A percentile compares a stretch with the other conserved stretches of the same genome.
phyloP scores from a whole-genome alignment of 2,888 invertebrate species.

The Cryptus armator region DNA sequence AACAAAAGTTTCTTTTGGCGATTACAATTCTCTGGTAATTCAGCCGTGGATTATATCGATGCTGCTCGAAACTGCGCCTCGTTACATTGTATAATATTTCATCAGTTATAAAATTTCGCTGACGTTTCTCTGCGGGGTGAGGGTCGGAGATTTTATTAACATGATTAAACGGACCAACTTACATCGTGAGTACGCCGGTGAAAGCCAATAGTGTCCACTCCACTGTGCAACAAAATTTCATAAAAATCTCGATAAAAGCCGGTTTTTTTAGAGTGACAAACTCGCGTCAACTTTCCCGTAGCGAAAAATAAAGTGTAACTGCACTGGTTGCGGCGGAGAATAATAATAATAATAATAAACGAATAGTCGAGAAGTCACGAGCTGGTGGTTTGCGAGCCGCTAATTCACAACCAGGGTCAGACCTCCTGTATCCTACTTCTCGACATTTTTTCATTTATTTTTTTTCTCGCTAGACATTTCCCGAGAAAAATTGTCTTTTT shows the following conservation, averaged over 20 bases:
- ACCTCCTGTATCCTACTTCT: not conserved
- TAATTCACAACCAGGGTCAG: conserved; percentile 57
- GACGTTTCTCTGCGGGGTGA: not conserved
- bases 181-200: not conserved
- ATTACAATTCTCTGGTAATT: too few species aligned
- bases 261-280: not conserved
- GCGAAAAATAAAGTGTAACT: conserved; percentile 13
- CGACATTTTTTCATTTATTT: conserved; percentile 20
- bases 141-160: not conserved
- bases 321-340: not conserved
- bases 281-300: conserved; percentile 27
- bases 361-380: conserved; percentile 52
- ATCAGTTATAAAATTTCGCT: too few species aligned
- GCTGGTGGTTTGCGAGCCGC: conserved; percentile 55
- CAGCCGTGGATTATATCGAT: too few species aligned
- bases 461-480: not conserved
- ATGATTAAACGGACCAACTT: not conserved
- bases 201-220: not conserved
- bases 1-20: too few species aligned
- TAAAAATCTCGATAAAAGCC: conserved; percentile 22
- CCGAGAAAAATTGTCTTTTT: not conserved
- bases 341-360: not conserved
- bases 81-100: too few species aligned
- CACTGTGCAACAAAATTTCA: not conserved
- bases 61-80: too few species aligned